These are phyloP conservation scores for Syngnathus scovelli DNA, from an alignment of 2,113 vertebrate species.

Conservation along the genomic window DNA sequence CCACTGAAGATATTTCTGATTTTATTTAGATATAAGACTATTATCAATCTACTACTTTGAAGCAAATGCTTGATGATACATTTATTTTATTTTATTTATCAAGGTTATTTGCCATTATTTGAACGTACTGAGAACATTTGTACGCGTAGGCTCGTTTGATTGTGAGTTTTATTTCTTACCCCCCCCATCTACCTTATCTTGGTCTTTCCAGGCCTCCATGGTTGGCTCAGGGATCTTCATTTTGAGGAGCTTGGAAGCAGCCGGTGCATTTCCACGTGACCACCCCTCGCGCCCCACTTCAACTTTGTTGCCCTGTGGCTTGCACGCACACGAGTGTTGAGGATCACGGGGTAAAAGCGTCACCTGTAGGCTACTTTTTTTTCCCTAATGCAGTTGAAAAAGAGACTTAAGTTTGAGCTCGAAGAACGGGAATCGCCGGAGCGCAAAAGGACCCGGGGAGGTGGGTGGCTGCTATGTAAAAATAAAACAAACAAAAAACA, in stretches of 20 bases:
- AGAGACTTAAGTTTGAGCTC: neutral
- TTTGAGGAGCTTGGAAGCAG: conserved; percentile 11
- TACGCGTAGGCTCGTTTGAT: too few species aligned
- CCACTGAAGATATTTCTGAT: too few species aligned
- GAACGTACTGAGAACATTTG: too few species aligned
- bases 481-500: neutral
- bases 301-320: conserved; percentile 2
- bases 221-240: conserved; percentile 61
- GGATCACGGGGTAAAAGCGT: conserved; percentile 7
- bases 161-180: neutral
- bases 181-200: neutral
- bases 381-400: neutral
- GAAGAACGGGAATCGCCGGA: neutral
- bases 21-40: too few species aligned
- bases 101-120: too few species aligned
- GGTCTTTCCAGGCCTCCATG: conserved; percentile 42
- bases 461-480: neutral
- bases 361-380: neutral
- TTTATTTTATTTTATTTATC: too few species aligned
- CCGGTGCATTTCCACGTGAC: conserved; percentile 24
- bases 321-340: neutral
- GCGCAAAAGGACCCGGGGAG: neutral
- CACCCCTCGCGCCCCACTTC: neutral
- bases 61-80: too few species aligned
- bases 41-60: too few species aligned